Conservation (phyloP, 2,797 vertebrate species). For the Dromococcyx pavoninus region DNA sequence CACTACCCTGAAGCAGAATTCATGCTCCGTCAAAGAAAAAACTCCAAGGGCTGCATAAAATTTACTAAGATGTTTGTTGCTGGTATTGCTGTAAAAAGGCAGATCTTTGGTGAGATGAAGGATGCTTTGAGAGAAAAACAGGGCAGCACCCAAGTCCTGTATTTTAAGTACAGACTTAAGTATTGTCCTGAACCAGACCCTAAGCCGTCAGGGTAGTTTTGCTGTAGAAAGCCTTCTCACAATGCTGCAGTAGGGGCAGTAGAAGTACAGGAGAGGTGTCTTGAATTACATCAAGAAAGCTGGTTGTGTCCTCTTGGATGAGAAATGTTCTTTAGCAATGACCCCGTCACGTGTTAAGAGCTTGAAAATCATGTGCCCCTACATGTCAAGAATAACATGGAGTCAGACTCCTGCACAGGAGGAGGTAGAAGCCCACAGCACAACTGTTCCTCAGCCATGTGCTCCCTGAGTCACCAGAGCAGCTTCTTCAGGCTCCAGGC, state of each 20-base stretch:
- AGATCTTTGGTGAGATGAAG: accelerated
- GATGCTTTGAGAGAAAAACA: background rate
- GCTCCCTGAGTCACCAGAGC: background rate
- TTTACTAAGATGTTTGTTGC: background rate
- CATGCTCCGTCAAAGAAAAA: background rate
- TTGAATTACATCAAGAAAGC: background rate
- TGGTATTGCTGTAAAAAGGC: background rate
- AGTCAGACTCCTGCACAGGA: background rate
- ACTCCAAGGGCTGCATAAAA: background rate
- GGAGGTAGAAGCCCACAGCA: background rate
- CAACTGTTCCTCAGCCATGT: accelerated
- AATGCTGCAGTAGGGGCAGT: background rate
- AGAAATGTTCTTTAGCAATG: background rate
- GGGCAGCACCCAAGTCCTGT: background rate
- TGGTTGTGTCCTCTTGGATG: background rate
- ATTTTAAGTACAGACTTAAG: background rate
- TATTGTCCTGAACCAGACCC: background rate
- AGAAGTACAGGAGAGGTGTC: background rate
- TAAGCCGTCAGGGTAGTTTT: background rate
- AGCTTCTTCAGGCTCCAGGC: background rate
- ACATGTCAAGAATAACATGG: background rate
- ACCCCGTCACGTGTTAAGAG: background rate
- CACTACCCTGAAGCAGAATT: background rate
- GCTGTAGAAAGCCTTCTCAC: background rate
- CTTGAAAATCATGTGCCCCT: background rate